phyloP scores from a whole-genome alignment of 2,113 vertebrate species.

The Rallus limicola region DNA sequence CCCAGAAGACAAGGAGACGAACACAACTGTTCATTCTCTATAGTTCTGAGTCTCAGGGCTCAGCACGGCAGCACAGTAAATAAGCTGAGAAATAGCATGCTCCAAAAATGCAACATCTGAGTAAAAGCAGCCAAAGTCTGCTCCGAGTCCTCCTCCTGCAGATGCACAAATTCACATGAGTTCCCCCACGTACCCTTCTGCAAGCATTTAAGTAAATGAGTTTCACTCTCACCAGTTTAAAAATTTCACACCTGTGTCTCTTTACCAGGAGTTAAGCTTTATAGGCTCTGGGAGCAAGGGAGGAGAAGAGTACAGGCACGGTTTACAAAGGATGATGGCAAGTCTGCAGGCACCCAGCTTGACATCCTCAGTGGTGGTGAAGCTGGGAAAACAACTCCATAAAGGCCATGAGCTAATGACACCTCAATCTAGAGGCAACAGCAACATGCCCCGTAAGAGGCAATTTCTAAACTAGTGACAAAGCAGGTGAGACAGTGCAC shows the following conservation, averaged over 20 bases:
- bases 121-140: background rate
- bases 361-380: background rate
- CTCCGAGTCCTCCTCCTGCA: background rate
- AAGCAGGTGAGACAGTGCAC: fast-evolving
- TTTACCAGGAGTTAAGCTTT: background rate
- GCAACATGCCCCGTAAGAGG: fast-evolving
- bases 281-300: background rate
- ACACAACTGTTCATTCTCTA: background rate
- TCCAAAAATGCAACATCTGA: background rate
- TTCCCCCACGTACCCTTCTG: background rate
- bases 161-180: background rate
- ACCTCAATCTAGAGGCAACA: background rate
- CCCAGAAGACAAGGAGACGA: background rate
- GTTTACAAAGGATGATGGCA: background rate
- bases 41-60: background rate
- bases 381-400: background rate
- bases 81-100: background rate
- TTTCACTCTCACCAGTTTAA: background rate
- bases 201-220: background rate
- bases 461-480: background rate
- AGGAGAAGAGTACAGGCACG: background rate
- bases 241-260: background rate
- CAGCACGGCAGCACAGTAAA: background rate
- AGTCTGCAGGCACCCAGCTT: background rate
- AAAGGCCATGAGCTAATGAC: background rate